phyloP scores from a whole-genome alignment of 2,113 vertebrate species.

The Leptocoma aspasia region DNA sequence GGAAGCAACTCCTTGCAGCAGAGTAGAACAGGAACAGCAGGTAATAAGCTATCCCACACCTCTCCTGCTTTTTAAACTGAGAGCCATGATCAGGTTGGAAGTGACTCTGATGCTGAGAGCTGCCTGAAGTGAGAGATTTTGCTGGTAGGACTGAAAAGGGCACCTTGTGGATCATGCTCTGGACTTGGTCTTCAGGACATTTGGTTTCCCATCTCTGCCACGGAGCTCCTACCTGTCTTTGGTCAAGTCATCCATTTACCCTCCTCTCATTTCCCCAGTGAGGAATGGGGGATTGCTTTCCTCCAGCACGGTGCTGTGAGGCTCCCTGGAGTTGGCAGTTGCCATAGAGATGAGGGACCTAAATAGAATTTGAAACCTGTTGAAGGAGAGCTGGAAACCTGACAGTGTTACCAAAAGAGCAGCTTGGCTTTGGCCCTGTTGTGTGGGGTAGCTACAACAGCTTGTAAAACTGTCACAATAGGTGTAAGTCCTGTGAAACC shows the following conservation, averaged over 20 bases:
- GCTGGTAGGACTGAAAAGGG: neutral
- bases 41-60: neutral
- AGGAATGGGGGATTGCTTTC: neutral
- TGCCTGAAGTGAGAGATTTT: neutral
- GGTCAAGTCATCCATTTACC: neutral
- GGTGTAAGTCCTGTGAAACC: conserved; percentile 12
- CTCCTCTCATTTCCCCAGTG: neutral
- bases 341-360: conserved; percentile 41
- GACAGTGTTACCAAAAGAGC: conserved; percentile 13
- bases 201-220: neutral
- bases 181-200: neutral
- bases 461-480: conserved; percentile 35
- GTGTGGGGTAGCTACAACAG: neutral
- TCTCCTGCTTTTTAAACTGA: neutral
- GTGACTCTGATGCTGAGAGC: neutral
- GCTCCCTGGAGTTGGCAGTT: neutral
- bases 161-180: neutral
- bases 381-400: conserved; percentile 14
- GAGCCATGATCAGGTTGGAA: accelerated
- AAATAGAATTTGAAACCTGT: conserved; percentile 43
- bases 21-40: neutral
- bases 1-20: neutral
- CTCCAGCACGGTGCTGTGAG: neutral
- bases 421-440: neutral
- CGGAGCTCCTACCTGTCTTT: neutral